Percentiles rank a stretch among this genome's conserved stretches.
These are phyloP conservation scores for Drosophila anomalata DNA, from an alignment of 2,888 invertebrate genomes.

Conservation along the genomic window DNA sequence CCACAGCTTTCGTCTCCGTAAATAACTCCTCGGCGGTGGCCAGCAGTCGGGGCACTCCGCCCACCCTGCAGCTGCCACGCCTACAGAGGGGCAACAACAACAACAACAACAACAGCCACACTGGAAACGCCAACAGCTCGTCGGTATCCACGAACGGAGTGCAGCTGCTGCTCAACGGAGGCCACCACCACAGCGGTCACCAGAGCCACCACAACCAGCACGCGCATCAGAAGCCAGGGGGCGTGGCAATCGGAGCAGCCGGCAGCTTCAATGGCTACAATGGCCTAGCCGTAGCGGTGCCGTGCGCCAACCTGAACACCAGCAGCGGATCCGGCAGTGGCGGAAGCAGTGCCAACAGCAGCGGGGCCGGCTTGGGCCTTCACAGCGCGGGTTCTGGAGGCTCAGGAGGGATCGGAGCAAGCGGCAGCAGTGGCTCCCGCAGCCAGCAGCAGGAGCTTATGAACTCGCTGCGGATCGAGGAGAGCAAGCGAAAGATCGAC, in stretches of 20 bases:
- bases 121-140: conserved; percentile 7
- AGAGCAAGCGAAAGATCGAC: conserved; percentile 82
- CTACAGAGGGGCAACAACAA: conserved; percentile 56
- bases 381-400: not conserved
- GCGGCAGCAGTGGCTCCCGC: conserved; percentile 32
- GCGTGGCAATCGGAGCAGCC: conserved; percentile 53
- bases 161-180: conserved; percentile 60
- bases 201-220: conserved; percentile 32
- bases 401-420: not conserved
- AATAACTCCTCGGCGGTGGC: conserved; percentile 26
- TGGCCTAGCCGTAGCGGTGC: conserved; percentile 40
- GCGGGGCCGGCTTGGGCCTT: conserved; percentile 23
- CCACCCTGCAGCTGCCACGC: conserved; percentile 63
- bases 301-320: conserved; percentile 15
- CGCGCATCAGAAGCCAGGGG: conserved; percentile 12
- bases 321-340: conserved; percentile 19
- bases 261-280: conserved; percentile 63
- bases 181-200: conserved; percentile 49
- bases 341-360: conserved; percentile 39
- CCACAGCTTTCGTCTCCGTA: conserved; percentile 41
- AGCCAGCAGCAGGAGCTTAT: conserved; percentile 79
- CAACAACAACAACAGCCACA: conserved; percentile 17
- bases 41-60: conserved; percentile 46
- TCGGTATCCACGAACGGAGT: conserved; percentile 45
- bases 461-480: conserved; percentile 81